Base-by-base conservation (phyloP, 2,113 vertebrate species). In the Chamaea fasciata region DNA sequence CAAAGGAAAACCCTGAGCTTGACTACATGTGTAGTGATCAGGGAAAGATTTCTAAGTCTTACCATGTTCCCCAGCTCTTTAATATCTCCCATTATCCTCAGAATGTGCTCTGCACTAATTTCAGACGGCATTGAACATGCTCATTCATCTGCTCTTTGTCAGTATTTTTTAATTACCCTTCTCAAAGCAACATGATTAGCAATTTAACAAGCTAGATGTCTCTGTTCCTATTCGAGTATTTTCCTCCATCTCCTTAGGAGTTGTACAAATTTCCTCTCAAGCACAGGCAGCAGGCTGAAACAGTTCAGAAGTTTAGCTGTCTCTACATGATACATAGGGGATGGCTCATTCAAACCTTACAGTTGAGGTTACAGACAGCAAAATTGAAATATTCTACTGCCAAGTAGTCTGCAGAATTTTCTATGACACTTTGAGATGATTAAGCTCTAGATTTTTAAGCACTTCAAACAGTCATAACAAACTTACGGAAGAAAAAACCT, bases 91-190 rank as follows among this genome's bases (percentile, higher is more conserved):
- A 71, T 90, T 89, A 93, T 87, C 59, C 55, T 10, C 78, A 74
- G 78, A 57, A 96, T 74, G 89, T 65, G 78, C 63, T 86, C 49
- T 74, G 84, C 89, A 94, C 91, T 92, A 83, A 95, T 94, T 96
- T 96, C 79, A 94, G 89, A 78, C 4, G 28, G 63, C 46, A 92
- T 0, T 91, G 62, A 94, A 94, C 53, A 71, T 80, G 42, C n/a
- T 92, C 52, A 90, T 78, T 82, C 52, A 74, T 90, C 71, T 92
- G 63, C 33, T 92, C 82, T 91, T 91, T 90, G 85, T 89, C 73
- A 89, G 46, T 82, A 68, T 53, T 83, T 56, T 39, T 95, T 53
- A 81, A 78, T 57, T 30, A 83, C 31, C 56, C 55, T 73, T 94
- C 30, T 94, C 27, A 91, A 11, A 76, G 68, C 50, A 92, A 87